Evolutionary conservation across 2,797 vertebrate genomes (phyloP), one percentile per base, ranked within the genome.

Genomic region (Myotis pilosus): DNA sequence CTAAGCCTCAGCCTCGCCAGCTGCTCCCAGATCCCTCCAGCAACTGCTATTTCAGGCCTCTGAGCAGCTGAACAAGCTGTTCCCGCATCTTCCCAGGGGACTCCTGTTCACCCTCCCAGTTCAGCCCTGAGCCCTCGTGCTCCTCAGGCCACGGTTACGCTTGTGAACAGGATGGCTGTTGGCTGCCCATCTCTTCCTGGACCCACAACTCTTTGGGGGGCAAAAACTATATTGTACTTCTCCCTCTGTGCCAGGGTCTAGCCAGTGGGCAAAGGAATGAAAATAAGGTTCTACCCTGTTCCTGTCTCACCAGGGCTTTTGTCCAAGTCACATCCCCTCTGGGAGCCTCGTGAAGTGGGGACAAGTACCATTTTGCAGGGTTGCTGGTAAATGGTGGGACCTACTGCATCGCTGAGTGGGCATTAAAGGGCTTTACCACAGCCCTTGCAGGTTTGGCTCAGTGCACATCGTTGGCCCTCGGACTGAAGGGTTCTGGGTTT

Each of bases 31-130:
- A 44, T 41, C 44, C 47, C 71, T 60, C 47, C 13, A n/a, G 75
- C 23, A 0, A 16, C 53, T 76, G 80, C 92, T 94, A 87, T 92
- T 94, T 95, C 51, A 33, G 94, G 89, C 71, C 69, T 55, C 95
- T 79, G 71, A 89, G 80, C 80, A 33, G 51, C 28, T 69, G 89
- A 92, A 89, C 81, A 79, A 78, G 76, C 89, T 94, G 91, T 78
- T 94, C 86, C 47, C 0, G 2, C 82, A 13, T 78, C 86, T 68
- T 68, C 38, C 11, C 0, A 16, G 68, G 44, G 53, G 82, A 69
- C 92, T 82, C 68, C 78, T 75, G 4, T 17, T 36, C 47, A 64
- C 11, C 38, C 66, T 71, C 85, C 51, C 4, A 16, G 28, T 25
- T 82, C 66, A 8, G 64, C 74, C 28, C 62, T 2, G 71, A 55